phyloP scores from a whole-genome alignment of 2,113 vertebrate species.

The Ptilorrhoa leucosticta region DNA sequence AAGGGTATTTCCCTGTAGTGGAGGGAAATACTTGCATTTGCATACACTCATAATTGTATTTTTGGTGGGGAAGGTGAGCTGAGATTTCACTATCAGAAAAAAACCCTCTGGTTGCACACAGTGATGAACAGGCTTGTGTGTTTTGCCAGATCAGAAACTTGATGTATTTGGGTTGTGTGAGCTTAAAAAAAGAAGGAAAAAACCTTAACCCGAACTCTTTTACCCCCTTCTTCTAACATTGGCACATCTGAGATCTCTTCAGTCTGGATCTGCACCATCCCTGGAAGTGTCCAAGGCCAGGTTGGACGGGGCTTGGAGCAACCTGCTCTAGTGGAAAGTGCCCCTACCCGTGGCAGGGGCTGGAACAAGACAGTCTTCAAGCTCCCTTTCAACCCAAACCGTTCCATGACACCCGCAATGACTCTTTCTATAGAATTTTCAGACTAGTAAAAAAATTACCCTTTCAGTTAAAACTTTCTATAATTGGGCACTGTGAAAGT shows the following conservation, averaged over 20 bases:
- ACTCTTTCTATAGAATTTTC: neutral
- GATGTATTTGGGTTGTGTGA: neutral
- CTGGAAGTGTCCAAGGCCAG: neutral
- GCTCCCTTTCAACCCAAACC: neutral
- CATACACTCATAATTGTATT: neutral
- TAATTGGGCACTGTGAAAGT: neutral
- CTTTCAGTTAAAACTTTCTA: neutral
- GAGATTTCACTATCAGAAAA: neutral
- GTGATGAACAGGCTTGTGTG: fast-evolving
- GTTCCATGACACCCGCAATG: too few species aligned
- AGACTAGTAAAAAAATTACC: neutral
- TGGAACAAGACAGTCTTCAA: neutral
- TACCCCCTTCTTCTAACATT: fast-evolving
- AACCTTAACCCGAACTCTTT: too few species aligned
- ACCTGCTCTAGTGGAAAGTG: neutral
- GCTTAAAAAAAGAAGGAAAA: neutral
- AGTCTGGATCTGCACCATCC: neutral
- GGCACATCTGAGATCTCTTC: neutral
- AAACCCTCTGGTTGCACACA: neutral
- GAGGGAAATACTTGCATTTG: neutral
- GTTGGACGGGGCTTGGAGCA: fast-evolving
- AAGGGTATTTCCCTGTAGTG: neutral
- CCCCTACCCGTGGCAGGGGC: fast-evolving
- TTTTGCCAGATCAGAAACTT: neutral
- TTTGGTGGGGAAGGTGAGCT: neutral